Evolutionary conservation across 2,888 invertebrate species (phyloP), one percentile per base, ranked within the genome.

Genomic region (Thalpophila matura): DNA sequence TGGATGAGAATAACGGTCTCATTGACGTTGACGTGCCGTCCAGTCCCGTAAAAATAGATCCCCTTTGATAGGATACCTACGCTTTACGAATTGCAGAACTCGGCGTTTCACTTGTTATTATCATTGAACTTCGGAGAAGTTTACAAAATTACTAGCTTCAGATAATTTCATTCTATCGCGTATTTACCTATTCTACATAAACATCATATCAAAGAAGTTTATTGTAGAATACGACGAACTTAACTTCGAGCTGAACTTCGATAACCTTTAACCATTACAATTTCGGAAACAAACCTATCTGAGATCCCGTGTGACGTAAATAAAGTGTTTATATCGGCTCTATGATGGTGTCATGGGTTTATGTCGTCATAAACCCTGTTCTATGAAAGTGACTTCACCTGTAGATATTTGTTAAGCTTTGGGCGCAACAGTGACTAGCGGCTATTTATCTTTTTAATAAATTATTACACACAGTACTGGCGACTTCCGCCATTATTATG

Each of bases 351-450:
- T 69, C 74, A 74, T 70, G 51, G 59, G 63, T 85, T 85, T 82
- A 85, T 77, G 84, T 75, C 61, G 67, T 51, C 76, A 68, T 84
- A 82, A 85, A 85, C 64, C 62, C 45, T 66, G 64, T 71, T 71
- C 27, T 33, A 65, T 63, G 59, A 74, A 71, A 74, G 74, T 71
- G 43, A 72, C 51, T 57, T 76, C 63, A 79, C 78, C 77, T 77
- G 75, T 80, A n/a, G n/a, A n/a, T n/a, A 67, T 76, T 68, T 57
- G 45, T 37, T 63, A 49, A 63, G 53, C 62, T 60, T 59, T 37
- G 16, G 42, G 37, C 33, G 43, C 50, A 55, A 67, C 54, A 50
- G 12, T 50, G 26, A 47, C 35, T 40, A 14, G 7, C 24, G 18
- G 9, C 18, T 27, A 46, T 50, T 51, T 57, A 27, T 47, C 24